A percentile compares a stretch with the other conserved stretches of the same genome.
phyloP scores from a whole-genome alignment of 1,140 invertebrate species.

The Bombyx mori region DNA sequence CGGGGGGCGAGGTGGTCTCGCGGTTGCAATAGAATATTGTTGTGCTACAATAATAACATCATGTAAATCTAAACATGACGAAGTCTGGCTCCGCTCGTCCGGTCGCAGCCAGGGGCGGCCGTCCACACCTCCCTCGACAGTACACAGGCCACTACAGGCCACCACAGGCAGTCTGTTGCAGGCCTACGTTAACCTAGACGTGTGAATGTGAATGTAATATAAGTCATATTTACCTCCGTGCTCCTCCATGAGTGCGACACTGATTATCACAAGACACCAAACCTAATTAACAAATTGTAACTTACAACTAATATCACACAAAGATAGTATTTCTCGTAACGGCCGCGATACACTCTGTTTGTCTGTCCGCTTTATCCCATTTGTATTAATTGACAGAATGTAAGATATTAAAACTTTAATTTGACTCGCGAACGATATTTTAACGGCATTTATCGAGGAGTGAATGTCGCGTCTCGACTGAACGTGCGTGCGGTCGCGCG shows the following conservation, averaged over 20 bases:
- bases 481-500: background rate
- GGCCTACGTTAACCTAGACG: background rate
- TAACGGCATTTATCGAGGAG: conserved; percentile 15
- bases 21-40: no score
- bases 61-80: no score
- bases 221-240: conserved; percentile 17
- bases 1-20: no score
- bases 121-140: no score
- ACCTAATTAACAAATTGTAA: conserved; percentile 6
- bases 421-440: conserved; percentile 22
- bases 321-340: conserved; percentile 14
- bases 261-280: conserved; percentile 11
- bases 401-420: conserved; percentile 18
- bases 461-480: no score
- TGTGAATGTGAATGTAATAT: background rate
- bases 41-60: no score
- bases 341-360: background rate
- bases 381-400: conserved; percentile 15
- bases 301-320: conserved; percentile 44
- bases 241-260: conserved; percentile 29
- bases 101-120: no score
- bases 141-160: no score
- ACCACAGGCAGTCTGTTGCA: no score
- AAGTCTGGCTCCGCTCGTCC: no score
- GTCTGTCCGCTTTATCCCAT: conserved; percentile 31